Evolutionary conservation across 1,140 invertebrate genomes (phyloP).

Genomic region (Rhysida immarginata): DNA sequence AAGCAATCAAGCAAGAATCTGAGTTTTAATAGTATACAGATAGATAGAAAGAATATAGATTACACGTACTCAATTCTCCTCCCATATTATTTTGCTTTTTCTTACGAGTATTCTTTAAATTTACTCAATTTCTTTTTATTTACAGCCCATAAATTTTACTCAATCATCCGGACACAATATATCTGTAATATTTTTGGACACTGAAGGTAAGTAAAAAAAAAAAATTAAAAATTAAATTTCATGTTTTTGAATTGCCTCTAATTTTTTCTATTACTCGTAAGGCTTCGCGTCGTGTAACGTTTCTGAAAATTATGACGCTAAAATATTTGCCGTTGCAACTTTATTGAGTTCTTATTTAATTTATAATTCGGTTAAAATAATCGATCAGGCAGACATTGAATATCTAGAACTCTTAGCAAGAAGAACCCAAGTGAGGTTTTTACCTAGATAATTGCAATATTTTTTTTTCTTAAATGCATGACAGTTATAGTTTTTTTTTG

Average conservation of each 20-base stretch:
- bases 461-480: background rate
- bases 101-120: background rate
- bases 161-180: background rate
- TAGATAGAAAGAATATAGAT: too few species aligned
- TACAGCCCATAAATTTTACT: constrained; percentile 11
- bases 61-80: too few species aligned
- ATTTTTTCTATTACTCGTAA: background rate
- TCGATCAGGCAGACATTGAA: constrained; percentile 19
- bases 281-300: constrained; percentile 19
- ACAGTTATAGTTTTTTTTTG: background rate
- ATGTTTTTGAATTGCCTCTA: background rate
- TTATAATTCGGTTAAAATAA: constrained; percentile 20
- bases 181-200: constrained; percentile 16
- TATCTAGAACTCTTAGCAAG: constrained; percentile 17
- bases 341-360: constrained; percentile 15
- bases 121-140: constrained; percentile 6
- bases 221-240: background rate
- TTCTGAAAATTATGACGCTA: constrained; percentile 19
- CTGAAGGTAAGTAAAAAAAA: constrained; percentile 13
- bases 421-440: constrained; percentile 15
- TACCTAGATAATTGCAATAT: background rate
- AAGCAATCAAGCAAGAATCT: too few species aligned
- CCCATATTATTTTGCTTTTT: too few species aligned
- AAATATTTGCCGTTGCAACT: constrained; percentile 20
- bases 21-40: too few species aligned